Conservation (phyloP, 2,797 vertebrate genomes). For the Aythya fuligula region DNA sequence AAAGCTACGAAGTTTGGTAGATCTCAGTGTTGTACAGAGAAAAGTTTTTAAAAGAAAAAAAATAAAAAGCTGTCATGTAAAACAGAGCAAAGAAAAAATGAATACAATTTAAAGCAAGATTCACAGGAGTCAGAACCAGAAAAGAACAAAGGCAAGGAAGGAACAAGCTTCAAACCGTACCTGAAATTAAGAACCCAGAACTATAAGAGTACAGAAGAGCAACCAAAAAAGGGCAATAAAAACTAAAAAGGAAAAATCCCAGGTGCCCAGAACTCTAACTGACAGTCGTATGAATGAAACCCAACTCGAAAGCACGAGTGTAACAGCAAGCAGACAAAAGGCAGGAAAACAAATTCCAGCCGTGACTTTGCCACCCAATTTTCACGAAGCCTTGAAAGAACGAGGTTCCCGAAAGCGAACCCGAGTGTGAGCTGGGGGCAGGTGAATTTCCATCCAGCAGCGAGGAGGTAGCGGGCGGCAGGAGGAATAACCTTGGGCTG, state of each 20-base stretch:
- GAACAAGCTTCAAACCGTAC: neutral
- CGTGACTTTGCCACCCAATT: neutral
- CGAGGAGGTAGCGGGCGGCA: neutral
- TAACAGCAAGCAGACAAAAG: neutral
- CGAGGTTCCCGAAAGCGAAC: neutral
- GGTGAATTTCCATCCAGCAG: neutral
- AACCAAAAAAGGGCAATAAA: neutral
- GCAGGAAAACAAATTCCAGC: neutral
- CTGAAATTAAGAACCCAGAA: neutral
- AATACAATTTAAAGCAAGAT: neutral
- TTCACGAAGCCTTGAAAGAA: neutral
- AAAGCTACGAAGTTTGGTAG: neutral
- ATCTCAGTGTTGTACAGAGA: neutral
- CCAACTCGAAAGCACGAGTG: neutral
- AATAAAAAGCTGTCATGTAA: neutral
- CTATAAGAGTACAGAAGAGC: neutral
- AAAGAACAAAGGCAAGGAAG: slow-evolving; percentile 11
- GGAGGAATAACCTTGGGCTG: slow-evolving; percentile 64
- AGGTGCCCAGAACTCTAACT: neutral
- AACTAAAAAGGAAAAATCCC: neutral
- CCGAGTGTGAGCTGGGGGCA: neutral
- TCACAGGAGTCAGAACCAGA: neutral
- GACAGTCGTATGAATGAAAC: neutral
- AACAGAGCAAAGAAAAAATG: no score
- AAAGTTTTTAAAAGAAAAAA: neutral